phyloP scores from a whole-genome alignment of 2,888 invertebrate species.

The Chaetoderma sp. region DNA sequence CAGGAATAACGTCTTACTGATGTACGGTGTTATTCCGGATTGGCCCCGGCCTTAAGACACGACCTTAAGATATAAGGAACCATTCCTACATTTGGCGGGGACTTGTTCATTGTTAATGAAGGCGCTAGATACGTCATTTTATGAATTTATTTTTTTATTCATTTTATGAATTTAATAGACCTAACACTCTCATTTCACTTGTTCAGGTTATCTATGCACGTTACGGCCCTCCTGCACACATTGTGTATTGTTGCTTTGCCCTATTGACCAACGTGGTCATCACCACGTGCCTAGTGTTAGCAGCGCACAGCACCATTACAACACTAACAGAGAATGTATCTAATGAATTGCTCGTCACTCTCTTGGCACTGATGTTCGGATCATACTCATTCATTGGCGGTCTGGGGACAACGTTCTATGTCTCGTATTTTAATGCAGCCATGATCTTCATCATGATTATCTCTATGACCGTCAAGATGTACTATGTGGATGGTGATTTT shows the following conservation, averaged over 20 bases:
- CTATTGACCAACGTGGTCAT: slow-evolving; percentile 57
- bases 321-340: slow-evolving; percentile 50
- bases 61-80: too few species aligned
- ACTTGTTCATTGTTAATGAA: too few species aligned
- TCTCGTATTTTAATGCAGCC: slow-evolving; percentile 60
- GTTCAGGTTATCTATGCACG: slow-evolving; percentile 55
- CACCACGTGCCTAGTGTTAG: slow-evolving; percentile 49
- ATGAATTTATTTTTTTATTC: too few species aligned
- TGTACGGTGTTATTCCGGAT: too few species aligned
- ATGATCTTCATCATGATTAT: slow-evolving; percentile 50
- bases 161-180: too few species aligned
- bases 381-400: slow-evolving; percentile 59
- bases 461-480: slow-evolving; percentile 44
- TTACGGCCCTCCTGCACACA: slow-evolving; percentile 52
- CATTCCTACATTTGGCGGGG: too few species aligned
- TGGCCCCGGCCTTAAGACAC: too few species aligned
- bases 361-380: slow-evolving; percentile 56
- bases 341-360: slow-evolving; percentile 53
- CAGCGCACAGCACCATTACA: slow-evolving; percentile 49
- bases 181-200: too few species aligned
- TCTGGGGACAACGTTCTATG: slow-evolving; percentile 62
- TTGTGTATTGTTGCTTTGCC: slow-evolving; percentile 53
- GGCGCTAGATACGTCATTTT: too few species aligned
- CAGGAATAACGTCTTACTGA: too few species aligned
- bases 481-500: slow-evolving; percentile 34